Evolutionary conservation across 1,140 invertebrate genomes (phyloP), one percentile per base, ranked within the genome.

Genomic region (Pachyrhynchus sulphureomaculatus): DNA sequence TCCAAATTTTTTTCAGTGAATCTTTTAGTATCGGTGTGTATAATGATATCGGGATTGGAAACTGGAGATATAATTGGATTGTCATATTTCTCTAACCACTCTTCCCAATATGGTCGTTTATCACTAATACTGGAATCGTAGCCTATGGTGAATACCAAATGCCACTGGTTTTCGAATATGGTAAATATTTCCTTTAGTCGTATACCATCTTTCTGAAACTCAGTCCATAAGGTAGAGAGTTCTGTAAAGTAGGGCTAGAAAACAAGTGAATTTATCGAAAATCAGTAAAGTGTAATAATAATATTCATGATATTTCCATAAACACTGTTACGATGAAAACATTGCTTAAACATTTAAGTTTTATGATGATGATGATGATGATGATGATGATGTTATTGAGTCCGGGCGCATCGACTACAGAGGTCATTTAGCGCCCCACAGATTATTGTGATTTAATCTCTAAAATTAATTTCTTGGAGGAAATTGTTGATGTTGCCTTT

Each of bases 201-300:
- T 9, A 58, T 15, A 23, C n/a, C 33, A 9, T 13, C 10, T 18
- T 58, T 21, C 37, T 58, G 55, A 32, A 36, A 33, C 8, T 47
- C 37, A 21, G 20, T 48, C 55, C 55, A 58, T 24, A 58, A 34
- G 9, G 36, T n/a, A 1, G 29, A 9, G 5, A 58, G 36, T 3
- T 37, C n/a, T 2, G 10, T 33, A 33, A 58, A 58, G 20, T 48
- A 20, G 2, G 55, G 55, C 56, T 59, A 26, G 34, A 57, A 57
- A 26, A n/a, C n/a, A n/a, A n/a, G n/a, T n/a, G 8, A 23, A 47
- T 5, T 47, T 47, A 23, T 47, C 4, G 6, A 29, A 47, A 8
- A 10, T 23, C n/a, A 18, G 0, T 20, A 5, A 13, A 20, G 0
- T 0, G 9, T 32, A 32, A 12, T 12, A 32, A 12, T 4, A 4